Conservation (phyloP, 92 coral and sea anemone species). For the Phenganax stokvisi region DNA sequence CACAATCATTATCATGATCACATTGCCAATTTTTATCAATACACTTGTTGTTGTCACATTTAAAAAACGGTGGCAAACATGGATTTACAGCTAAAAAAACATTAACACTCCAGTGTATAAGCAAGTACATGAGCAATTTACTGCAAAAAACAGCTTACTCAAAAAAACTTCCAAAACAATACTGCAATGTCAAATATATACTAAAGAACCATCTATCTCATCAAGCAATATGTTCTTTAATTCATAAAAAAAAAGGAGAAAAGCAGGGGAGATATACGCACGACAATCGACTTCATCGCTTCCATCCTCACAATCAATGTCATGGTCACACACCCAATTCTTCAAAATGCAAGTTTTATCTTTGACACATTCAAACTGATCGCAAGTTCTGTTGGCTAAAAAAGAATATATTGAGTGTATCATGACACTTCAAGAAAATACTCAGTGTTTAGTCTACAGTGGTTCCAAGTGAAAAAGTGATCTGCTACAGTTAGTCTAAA, state of each 20-base stretch:
- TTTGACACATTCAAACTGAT: slow-evolving; percentile 50
- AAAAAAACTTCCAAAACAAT: not conserved
- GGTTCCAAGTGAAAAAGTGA: not conserved
- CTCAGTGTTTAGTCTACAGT: not conserved
- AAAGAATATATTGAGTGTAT: not conserved
- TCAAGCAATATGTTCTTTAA: not conserved
- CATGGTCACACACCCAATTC: slow-evolving; percentile 78
- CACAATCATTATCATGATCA: slow-evolving; percentile 34
- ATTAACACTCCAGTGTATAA: not conserved
- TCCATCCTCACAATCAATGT: slow-evolving; percentile 69
- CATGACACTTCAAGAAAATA: not conserved
- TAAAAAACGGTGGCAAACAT: not conserved
- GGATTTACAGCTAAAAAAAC: slow-evolving; percentile 1
- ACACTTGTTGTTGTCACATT: slow-evolving; percentile 11
- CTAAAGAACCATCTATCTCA: not conserved
- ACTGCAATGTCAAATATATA: not conserved
- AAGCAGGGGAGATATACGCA: slow-evolving; percentile 33
- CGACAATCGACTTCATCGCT: slow-evolving; percentile 78
- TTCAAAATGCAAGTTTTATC: slow-evolving; percentile 53
- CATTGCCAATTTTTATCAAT: slow-evolving; percentile 24
- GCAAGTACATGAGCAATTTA: not conserved
- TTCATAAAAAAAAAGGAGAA: not conserved
- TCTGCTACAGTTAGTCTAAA: not conserved
- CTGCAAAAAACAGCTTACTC: not conserved
- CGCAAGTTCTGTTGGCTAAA: slow-evolving; percentile 36